Percentiles rank a stretch among this genome's conserved stretches.
These are phyloP conservation scores for Mycetomoellerius zeteki DNA, from an alignment of 1,140 invertebrate species.

Conservation along the genomic window DNA sequence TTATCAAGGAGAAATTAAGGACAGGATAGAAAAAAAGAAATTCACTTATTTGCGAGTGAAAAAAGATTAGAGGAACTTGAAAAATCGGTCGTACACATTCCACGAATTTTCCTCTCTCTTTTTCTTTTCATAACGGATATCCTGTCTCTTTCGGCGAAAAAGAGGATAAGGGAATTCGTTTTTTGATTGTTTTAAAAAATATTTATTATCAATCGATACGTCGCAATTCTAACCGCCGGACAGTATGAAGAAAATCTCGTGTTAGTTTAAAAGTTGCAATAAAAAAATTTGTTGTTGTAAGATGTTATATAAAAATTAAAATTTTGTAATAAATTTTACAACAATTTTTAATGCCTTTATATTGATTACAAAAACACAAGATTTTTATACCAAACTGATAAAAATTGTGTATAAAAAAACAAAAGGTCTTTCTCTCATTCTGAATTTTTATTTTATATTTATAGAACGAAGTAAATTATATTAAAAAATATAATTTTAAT, in stretches of 20 bases:
- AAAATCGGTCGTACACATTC: conserved; percentile 21
- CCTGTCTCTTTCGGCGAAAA: not conserved
- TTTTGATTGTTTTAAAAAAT: conserved; percentile 24
- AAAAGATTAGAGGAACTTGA: conserved; percentile 31
- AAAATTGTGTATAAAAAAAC: not conserved
- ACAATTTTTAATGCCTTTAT: too few species aligned
- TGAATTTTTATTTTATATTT: not conserved
- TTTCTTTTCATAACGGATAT: not conserved
- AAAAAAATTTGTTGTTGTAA: too few species aligned
- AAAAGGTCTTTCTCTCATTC: not conserved
- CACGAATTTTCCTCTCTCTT: conserved; percentile 1
- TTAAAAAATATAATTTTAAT: not conserved
- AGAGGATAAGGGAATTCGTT: not conserved
- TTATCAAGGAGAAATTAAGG: conserved; percentile 45
- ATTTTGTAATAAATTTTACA: not conserved
- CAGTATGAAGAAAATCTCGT: not conserved
- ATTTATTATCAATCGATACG: not conserved
- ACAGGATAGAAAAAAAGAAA: conserved; percentile 54
- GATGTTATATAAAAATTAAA: not conserved
- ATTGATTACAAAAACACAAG: too few species aligned
- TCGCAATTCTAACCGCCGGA: not conserved
- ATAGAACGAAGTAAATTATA: not conserved
- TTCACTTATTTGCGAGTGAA: conserved; percentile 36
- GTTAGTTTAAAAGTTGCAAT: not conserved
- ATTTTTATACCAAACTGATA: too few species aligned